A percentile compares a stretch with the other conserved stretches of the same genome.
Evolutionary conservation across 2,888 invertebrate genomes (phyloP).

Genomic region (Idaea biselata): DNA sequence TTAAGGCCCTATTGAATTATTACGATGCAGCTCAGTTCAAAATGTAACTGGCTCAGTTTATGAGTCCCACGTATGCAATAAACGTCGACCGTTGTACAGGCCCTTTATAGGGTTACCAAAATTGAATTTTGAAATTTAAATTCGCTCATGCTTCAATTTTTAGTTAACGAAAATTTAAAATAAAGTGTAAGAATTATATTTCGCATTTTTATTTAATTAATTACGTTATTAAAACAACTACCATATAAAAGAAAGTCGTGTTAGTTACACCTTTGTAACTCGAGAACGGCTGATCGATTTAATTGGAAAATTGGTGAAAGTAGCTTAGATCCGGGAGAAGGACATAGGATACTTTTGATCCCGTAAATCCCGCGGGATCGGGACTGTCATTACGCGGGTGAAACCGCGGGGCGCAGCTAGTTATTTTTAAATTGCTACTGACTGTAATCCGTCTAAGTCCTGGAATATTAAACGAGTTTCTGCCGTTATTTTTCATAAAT

Average conservation of each 20-base stretch:
- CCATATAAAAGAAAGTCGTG: too few species aligned
- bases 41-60: conserved; percentile 42
- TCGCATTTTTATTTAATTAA: neutral
- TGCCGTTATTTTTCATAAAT: too few species aligned
- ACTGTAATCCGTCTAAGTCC: neutral
- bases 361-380: too few species aligned
- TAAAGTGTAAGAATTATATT: neutral
- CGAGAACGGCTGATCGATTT: too few species aligned
- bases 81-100: conserved; percentile 32
- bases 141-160: conserved; percentile 4
- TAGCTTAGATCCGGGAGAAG: too few species aligned
- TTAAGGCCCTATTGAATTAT: conserved; percentile 47
- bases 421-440: neutral
- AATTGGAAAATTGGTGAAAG: too few species aligned
- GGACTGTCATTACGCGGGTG: too few species aligned
- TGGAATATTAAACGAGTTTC: neutral
- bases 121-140: conserved; percentile 10
- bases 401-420: too few species aligned
- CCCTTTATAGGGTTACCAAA: conserved; percentile 29
- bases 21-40: conserved; percentile 40
- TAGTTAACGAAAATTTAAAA: neutral
- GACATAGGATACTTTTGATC: too few species aligned
- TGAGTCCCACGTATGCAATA: conserved; percentile 45
- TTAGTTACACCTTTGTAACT: neutral
- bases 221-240: neutral